Evolutionary conservation across 2,797 vertebrate species (phyloP).

Genomic region (Leuciscus waleckii): DNA sequence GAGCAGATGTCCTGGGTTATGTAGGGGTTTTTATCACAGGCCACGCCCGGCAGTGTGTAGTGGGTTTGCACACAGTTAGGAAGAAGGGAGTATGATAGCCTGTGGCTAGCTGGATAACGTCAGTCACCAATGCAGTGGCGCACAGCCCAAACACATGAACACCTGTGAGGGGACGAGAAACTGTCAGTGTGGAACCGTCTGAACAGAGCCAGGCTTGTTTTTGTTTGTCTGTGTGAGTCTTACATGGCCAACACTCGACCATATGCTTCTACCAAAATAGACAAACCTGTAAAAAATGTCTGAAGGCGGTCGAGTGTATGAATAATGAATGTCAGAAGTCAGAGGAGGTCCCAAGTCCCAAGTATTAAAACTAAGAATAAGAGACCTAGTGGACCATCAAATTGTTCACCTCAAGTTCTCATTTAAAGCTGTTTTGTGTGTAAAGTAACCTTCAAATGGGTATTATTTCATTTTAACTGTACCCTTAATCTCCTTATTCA

Average conservation of each 20-base stretch:
- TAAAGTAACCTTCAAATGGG: not conserved
- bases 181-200: not conserved
- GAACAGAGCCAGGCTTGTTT: constrained; percentile 19
- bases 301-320: constrained; percentile 1
- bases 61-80: constrained; percentile 96
- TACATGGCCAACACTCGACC: constrained; percentile 2
- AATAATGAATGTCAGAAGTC: constrained; percentile 39
- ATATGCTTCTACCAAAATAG: constrained; percentile 53
- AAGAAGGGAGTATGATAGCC: constrained; percentile 97
- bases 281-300: constrained; percentile 59
- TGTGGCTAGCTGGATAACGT: constrained; percentile 93
- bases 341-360: not conserved
- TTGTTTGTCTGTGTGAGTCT: constrained; percentile 28
- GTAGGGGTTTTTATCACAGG: constrained; percentile 91
- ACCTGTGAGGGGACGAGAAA: constrained; percentile 72
- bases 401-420: not conserved
- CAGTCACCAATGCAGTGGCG: constrained; percentile 93
- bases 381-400: constrained; percentile 1
- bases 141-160: constrained; percentile 97
- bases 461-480: constrained; percentile 3
- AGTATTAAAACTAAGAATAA: not conserved
- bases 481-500: not conserved
- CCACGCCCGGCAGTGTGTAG: constrained; percentile 90
- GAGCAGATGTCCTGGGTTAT: constrained; percentile 94
- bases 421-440: not conserved